Percentiles rank a stretch among this genome's conserved stretches.
phyloP scores from a whole-genome alignment of 2,113 vertebrate species.

The Hystrix cristata region DNA sequence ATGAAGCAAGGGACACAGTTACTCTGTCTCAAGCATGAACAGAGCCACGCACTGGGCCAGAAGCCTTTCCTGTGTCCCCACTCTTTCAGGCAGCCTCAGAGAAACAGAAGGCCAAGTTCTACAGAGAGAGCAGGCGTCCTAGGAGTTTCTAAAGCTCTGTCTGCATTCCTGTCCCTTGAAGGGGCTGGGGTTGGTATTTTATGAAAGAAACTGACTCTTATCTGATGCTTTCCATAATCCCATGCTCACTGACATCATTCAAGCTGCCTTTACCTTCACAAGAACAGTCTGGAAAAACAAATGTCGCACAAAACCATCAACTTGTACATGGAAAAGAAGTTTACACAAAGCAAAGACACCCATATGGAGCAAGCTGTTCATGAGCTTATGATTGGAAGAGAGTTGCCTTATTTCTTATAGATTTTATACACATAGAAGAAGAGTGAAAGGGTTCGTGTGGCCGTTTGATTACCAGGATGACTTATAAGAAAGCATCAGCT shows the following conservation, averaged over 20 bases:
- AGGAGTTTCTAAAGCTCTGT: background rate
- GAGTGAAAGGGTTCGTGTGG: background rate
- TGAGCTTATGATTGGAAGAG: constrained; percentile 23
- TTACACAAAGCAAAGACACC: background rate
- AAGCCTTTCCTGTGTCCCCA: background rate
- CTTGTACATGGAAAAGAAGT: background rate
- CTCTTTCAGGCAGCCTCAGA: background rate
- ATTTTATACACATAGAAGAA: background rate
- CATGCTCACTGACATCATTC: background rate
- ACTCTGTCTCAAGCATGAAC: background rate
- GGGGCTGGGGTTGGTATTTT: background rate
- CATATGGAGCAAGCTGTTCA: background rate
- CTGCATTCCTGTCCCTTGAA: background rate
- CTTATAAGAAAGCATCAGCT: background rate
- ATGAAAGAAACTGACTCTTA: background rate
- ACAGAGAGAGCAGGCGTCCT: too few relatives aligned
- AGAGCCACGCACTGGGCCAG: background rate
- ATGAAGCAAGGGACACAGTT: background rate
- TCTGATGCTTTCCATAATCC: background rate
- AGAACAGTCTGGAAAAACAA: background rate
- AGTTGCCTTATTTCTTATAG: background rate
- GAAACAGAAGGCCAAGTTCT: background rate
- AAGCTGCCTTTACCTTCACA: background rate
- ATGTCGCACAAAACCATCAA: background rate
- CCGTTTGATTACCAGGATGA: background rate